These are phyloP conservation scores for Pammene aurita DNA, from an alignment of 2,888 invertebrate genomes.

Conservation along the genomic window DNA sequence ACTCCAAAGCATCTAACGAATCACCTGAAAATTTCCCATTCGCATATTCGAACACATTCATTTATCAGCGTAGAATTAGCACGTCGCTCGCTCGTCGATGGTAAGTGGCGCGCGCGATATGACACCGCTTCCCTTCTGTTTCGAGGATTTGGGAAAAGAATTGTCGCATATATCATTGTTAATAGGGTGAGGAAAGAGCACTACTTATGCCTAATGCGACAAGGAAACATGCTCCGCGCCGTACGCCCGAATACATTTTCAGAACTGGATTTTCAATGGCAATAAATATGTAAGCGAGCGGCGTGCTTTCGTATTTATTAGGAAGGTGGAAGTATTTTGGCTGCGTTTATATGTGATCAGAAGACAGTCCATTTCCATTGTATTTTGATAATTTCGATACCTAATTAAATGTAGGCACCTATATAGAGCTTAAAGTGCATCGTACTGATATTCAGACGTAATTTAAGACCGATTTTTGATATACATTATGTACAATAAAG, in stretches of 20 bases:
- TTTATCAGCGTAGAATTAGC: constrained; percentile 77
- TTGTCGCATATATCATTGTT: constrained; percentile 82
- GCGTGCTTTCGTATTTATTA: constrained; percentile 47
- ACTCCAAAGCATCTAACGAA: constrained; percentile 51
- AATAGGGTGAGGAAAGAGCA: constrained; percentile 83
- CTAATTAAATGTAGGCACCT: no score
- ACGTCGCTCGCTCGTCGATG: constrained; percentile 67
- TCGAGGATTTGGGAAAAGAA: constrained; percentile 79
- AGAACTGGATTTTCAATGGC: constrained; percentile 75
- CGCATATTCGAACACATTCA: constrained; percentile 63
- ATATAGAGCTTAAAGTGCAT: background rate
- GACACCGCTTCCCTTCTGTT: constrained; percentile 75
- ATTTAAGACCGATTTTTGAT: no score
- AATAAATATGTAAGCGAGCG: constrained; percentile 72
- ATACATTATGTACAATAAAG: no score
- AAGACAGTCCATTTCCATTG: background rate
- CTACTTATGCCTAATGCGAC: constrained; percentile 83
- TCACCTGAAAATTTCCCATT: constrained; percentile 62
- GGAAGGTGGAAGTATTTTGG: constrained; percentile 27
- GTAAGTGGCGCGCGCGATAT: constrained; percentile 71
- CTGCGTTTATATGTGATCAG: background rate
- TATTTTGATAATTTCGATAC: background rate
- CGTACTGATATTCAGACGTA: no score
- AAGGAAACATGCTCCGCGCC: constrained; percentile 78
- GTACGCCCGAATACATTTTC: constrained; percentile 71